A percentile compares a stretch with the other conserved stretches of the same genome.
phyloP scores from a whole-genome alignment of 2,113 vertebrate species.

The Leptobrachium ailaonicum region DNA sequence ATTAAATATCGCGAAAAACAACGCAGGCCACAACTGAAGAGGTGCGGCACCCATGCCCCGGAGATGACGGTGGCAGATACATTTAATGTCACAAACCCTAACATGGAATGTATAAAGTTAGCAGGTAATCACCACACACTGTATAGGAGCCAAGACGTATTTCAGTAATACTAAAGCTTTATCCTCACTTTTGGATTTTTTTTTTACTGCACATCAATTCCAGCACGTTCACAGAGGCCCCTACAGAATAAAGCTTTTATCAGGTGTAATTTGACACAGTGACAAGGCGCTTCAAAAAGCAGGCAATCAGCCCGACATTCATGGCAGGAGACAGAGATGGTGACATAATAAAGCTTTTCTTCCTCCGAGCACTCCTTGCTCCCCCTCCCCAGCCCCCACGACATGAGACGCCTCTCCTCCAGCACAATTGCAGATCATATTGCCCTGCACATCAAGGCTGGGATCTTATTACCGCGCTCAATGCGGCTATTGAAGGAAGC shows the following conservation, averaged over 20 bases:
- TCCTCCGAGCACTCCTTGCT: constrained; percentile 17
- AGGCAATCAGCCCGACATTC: not conserved
- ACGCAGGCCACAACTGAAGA: too few relatives aligned
- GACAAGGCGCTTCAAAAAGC: not conserved
- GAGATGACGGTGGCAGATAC: too few relatives aligned
- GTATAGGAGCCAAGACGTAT: too few relatives aligned
- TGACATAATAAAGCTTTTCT: constrained; percentile 29
- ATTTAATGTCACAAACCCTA: too few relatives aligned
- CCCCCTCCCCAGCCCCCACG: constrained; percentile 4
- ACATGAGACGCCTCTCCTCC: not conserved
- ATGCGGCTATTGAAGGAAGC: constrained; percentile 46
- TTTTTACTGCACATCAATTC: too few relatives aligned
- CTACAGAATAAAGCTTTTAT: not conserved
- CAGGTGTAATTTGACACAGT: constrained; percentile 3
- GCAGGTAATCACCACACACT: too few relatives aligned
- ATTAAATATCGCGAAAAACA: too few relatives aligned
- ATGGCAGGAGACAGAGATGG: constrained; percentile 2
- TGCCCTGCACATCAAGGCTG: constrained; percentile 38
- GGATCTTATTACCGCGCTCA: constrained; percentile 43
- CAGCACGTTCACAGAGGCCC: not conserved
- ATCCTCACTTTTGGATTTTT: too few relatives aligned
- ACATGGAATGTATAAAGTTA: too few relatives aligned
- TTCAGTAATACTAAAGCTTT: too few relatives aligned
- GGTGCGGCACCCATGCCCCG: too few relatives aligned
- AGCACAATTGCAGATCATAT: constrained; percentile 27